Base-by-base conservation (phyloP, 1,140 invertebrate genomes). In the Drosophila kikkawai region DNA sequence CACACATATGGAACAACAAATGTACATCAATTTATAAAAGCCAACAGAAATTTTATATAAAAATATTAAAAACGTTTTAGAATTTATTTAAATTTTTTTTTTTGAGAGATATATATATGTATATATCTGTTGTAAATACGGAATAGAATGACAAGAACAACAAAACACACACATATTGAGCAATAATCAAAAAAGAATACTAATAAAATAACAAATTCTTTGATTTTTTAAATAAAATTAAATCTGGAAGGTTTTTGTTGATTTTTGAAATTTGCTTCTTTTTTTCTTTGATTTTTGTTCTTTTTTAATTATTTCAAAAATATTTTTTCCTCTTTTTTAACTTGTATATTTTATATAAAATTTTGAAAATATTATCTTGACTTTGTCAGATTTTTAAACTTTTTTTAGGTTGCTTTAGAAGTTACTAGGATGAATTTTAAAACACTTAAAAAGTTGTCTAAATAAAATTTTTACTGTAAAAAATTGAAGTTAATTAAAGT, bases 1-100 rank as follows among this genome's bases (percentile, higher is more conserved):
- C 51, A 34, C 56, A 69, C 57, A 63, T 42, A 63, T 42, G 26
- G 12, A 63, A 69, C 61, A 70, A 51, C 29, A 34, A 17, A 50
- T 50, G 26, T 50, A 50, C 26, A 50, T 22, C 37, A 11, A 47
- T 26, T 15, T 8, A 26, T 47, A 29, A 61, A 65, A 39, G 36
- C 34, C 42, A 32, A 68, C 41, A 41, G 34, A 58, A 69, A 47
- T 71, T 56, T 67, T 26, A 29, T 71, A 22, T n/a, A 26, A 26
- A 26, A 26, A 26, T 26, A 26, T 26, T 5, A 26, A 74, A 17
- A 34, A 17, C 50, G 55, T 37, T 74, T 57, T 71, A 68, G 34
- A 55, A 55, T 66, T 39, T 37, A 34, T 39, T 60, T 13, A 11
- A 11, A 15, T 68, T 22, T 11, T 41, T 51, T 48, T 29, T 15